Percentiles rank a stretch among this genome's conserved stretches.
Evolutionary conservation across 2,888 invertebrate species (phyloP).

Genomic region (Blastobasis lacticolella): DNA sequence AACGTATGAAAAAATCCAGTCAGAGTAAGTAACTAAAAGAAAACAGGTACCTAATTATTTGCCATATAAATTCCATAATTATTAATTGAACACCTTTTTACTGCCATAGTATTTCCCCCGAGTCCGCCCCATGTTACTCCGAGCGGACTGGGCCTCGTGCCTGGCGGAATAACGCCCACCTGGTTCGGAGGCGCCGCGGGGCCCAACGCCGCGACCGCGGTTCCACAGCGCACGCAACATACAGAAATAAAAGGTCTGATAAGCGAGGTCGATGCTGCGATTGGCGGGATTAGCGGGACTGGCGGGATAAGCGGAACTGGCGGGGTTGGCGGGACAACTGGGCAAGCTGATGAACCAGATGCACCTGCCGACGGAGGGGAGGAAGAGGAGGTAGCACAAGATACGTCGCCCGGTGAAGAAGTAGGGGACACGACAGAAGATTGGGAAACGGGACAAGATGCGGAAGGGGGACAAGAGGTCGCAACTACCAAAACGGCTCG

Average conservation of each 20-base stretch:
- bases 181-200: no score
- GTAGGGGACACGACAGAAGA: neutral
- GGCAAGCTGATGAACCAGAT: no score
- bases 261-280: no score
- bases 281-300: no score
- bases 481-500: neutral
- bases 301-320: neutral
- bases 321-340: neutral
- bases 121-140: conserved; percentile 11
- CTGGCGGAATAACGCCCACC: no score
- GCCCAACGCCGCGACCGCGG: no score
- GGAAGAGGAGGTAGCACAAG: no score
- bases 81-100: no score
- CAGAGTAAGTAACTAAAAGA: conserved; percentile 22
- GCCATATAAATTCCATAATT: neutral
- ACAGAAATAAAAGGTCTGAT: no score
- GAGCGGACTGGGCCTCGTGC: neutral
- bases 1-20: conserved; percentile 35
- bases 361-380: no score
- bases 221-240: no score
- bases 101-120: neutral
- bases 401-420: neutral
- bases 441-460: neutral
- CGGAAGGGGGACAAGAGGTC: neutral
- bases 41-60: neutral